phyloP scores from a whole-genome alignment of 2,113 vertebrate species.

The Tautogolabrus adspersus region DNA sequence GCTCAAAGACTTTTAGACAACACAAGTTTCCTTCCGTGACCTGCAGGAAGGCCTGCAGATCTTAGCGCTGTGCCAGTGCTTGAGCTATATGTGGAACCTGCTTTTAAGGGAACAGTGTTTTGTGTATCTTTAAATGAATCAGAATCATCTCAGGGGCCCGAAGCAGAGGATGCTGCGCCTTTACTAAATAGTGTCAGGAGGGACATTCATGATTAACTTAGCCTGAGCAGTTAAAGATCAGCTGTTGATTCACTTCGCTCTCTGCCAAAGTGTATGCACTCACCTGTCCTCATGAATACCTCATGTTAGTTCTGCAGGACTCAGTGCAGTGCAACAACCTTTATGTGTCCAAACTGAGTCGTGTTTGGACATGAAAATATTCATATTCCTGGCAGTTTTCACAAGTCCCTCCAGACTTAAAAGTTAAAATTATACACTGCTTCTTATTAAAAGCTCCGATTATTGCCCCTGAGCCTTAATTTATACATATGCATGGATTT shows the following conservation, averaged over 20 bases:
- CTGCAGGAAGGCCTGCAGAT: too few relatives aligned
- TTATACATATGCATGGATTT: conserved; percentile 82
- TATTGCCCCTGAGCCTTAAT: conserved; percentile 75
- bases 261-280: not conserved
- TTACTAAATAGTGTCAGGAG: too few relatives aligned
- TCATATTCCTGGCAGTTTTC: conserved; percentile 30
- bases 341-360: conserved; percentile 64
- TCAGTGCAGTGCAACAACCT: conserved; percentile 2
- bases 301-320: conserved; percentile 39
- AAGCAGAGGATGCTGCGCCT: too few relatives aligned
- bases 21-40: too few relatives aligned
- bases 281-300: conserved; percentile 39
- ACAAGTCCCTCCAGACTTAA: conserved; percentile 53
- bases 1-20: too few relatives aligned
- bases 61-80: too few relatives aligned
- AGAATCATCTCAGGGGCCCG: too few relatives aligned
- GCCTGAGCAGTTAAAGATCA: conserved; percentile 2
- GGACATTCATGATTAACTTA: too few relatives aligned
- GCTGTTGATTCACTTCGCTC: conserved; percentile 24
- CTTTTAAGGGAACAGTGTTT: too few relatives aligned
- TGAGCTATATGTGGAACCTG: too few relatives aligned
- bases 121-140: too few relatives aligned
- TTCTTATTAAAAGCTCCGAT: conserved; percentile 75
- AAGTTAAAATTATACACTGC: conserved; percentile 68
- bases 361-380: conserved; percentile 67